Evolutionary conservation across 2,888 invertebrate genomes (phyloP), one percentile per base, ranked within the genome.

Genomic region (Cantharis nigra): DNA sequence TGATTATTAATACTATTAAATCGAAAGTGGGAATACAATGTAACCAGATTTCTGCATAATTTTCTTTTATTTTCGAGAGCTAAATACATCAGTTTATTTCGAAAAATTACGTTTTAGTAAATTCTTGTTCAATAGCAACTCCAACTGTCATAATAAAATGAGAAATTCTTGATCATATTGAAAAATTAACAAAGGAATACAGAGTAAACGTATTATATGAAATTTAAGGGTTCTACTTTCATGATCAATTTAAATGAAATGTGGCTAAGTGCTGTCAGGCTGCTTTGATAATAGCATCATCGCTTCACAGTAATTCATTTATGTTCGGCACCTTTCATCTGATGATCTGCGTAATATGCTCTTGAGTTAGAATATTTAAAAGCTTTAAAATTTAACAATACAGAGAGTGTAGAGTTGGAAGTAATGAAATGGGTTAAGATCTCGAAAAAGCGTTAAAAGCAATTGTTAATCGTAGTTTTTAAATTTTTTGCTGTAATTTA

Each of bases 251-350:
- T 72, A 72, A 78, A 78, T 75, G 71, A 78, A 84, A 83, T 84
- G 83, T 82, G 82, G 82, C 83, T 83, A 83, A 82, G 82, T 82
- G 82, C 82, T 82, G 83, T 82, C 83, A 83, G 81, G 80, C 81
- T 81, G 81, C 81, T 81, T 82, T 83, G 82, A 83, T 84, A 84
- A 84, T 83, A 83, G 83, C 83, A 83, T 84, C 84, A 84, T 83
- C 83, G 82, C 83, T 81, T 82, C 82, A 83, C 82, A 82, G 83
- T 83, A 83, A 83, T 83, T 83, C 83, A 83, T 82, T 83, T 83
- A 83, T 83, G 82, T 82, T 78, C 81, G 82, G 83, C 82, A 83
- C 83, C 84, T 83, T 83, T 84, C 83, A 83, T 84, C 82, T 83
- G 79, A 79, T 81, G 81, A 82, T 72, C 79, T 82, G 81, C 79